Percentiles rank a stretch among this genome's conserved stretches.
Evolutionary conservation across 1,140 invertebrate genomes (phyloP).

Genomic region (Ectropis grisescens): DNA sequence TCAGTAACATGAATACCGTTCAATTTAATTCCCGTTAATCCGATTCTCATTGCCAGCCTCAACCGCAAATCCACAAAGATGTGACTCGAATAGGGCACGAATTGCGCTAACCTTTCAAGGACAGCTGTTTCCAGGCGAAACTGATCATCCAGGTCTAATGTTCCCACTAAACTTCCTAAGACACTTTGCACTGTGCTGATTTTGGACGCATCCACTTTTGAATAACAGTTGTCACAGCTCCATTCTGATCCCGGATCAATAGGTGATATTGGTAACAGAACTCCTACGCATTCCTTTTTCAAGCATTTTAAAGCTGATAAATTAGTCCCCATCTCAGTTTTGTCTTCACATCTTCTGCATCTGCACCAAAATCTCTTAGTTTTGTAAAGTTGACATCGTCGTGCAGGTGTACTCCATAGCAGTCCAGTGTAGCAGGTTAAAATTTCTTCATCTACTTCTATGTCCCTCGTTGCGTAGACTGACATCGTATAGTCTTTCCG

Average conservation of each 20-base stretch:
- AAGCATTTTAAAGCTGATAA: constrained; percentile 65
- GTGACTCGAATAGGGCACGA: constrained; percentile 62
- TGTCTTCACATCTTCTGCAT: constrained; percentile 78
- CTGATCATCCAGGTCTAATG: constrained; percentile 38
- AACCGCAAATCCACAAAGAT: constrained; percentile 59
- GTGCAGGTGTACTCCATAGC: constrained; percentile 78
- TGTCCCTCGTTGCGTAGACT: constrained; percentile 73
- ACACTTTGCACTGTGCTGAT: constrained; percentile 46
- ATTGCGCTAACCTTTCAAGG: constrained; percentile 40
- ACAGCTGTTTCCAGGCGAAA: constrained; percentile 49
- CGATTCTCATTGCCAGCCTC: constrained; percentile 31
- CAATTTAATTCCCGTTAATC: constrained; percentile 21
- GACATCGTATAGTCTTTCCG: constrained; percentile 71
- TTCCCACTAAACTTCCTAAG: constrained; percentile 56
- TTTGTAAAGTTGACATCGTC: constrained; percentile 74
- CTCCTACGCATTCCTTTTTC: constrained; percentile 48
- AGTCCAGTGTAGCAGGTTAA: constrained; percentile 80
- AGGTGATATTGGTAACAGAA: constrained; percentile 49
- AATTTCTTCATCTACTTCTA: constrained; percentile 76
- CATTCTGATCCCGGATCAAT: constrained; percentile 42
- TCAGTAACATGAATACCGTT: constrained; percentile 35
- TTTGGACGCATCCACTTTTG: constrained; percentile 23
- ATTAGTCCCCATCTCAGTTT: constrained; percentile 68
- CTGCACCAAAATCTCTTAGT: constrained; percentile 82
- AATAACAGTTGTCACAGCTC: constrained; percentile 59